These are phyloP conservation scores for Sisyra terminalis DNA, from an alignment of 2,888 invertebrate genomes.

Conservation along the genomic window DNA sequence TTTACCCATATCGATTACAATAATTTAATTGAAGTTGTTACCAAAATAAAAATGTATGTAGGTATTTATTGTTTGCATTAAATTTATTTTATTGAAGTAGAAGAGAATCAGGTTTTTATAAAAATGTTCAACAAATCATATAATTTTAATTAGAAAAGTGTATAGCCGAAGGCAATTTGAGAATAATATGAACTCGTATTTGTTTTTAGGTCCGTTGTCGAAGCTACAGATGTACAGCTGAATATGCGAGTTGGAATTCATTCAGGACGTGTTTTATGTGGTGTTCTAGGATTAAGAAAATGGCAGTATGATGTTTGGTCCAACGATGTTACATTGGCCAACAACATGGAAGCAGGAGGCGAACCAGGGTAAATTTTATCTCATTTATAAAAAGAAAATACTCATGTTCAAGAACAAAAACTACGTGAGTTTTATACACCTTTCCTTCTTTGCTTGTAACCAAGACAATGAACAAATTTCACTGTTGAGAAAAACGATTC, in stretches of 20 bases:
- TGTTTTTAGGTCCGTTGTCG: conserved; percentile 55
- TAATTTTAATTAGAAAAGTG: too few relatives aligned
- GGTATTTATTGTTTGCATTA: too few relatives aligned
- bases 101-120: too few relatives aligned
- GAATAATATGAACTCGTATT: background rate
- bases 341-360: conserved; percentile 81
- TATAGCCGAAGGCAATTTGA: too few relatives aligned
- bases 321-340: conserved; percentile 80
- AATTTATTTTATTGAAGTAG: too few relatives aligned
- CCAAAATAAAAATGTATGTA: too few relatives aligned
- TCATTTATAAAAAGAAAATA: background rate
- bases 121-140: too few relatives aligned
- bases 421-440: background rate
- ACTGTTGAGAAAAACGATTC: background rate
- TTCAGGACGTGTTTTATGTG: conserved; percentile 78
- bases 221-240: conserved; percentile 80
- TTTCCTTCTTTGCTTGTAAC: too few relatives aligned
- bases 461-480: too few relatives aligned
- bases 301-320: conserved; percentile 95
- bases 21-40: too few relatives aligned
- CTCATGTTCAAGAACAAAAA: background rate
- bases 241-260: conserved; percentile 90
- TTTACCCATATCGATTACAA: too few relatives aligned
- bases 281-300: conserved; percentile 75
- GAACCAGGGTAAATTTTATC: conserved; percentile 60